Evolutionary conservation across 2,888 invertebrate genomes (phyloP).

Genomic region (Pomacea canaliculata): DNA sequence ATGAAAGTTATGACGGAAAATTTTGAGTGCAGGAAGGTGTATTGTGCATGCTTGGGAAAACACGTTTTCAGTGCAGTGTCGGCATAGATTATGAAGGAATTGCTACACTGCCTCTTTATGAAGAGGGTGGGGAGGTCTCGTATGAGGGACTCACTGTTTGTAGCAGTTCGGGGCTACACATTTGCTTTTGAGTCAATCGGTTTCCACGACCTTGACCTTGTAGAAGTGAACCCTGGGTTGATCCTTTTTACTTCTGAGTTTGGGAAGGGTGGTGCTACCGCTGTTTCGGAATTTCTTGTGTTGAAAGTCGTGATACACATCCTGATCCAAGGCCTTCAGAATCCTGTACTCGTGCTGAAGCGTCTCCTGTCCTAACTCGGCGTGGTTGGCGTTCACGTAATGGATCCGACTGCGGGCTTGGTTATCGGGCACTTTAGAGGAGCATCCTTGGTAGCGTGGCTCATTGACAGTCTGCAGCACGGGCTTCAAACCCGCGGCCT

Average conservation of each 20-base stretch:
- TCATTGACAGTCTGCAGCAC: slow-evolving; percentile 11
- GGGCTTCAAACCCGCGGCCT: neutral
- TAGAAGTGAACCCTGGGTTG: slow-evolving; percentile 35
- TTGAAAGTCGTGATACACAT: slow-evolving; percentile 38
- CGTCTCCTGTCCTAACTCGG: neutral
- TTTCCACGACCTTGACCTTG: slow-evolving; percentile 28
- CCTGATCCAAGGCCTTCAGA: slow-evolving; percentile 35
- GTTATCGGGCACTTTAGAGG: slow-evolving; percentile 32
- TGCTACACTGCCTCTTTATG: too few relatives aligned
- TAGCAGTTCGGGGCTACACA: too few relatives aligned
- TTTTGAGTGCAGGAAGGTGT: too few relatives aligned
- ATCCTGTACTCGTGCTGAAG: slow-evolving; percentile 23
- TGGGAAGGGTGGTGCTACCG: slow-evolving; percentile 5
- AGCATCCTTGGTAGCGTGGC: slow-evolving; percentile 32
- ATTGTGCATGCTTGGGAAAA: too few relatives aligned
- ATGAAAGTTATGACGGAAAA: too few relatives aligned
- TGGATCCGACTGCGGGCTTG: slow-evolving; percentile 31
- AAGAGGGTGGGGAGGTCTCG: too few relatives aligned
- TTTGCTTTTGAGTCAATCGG: too few relatives aligned
- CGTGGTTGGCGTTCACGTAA: slow-evolving; percentile 18
- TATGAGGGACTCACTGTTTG: too few relatives aligned
- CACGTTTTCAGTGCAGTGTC: too few relatives aligned
- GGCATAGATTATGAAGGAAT: too few relatives aligned
- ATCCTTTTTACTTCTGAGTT: slow-evolving; percentile 18
- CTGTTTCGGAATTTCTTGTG: slow-evolving; percentile 32